Base-by-base conservation (phyloP, 1,140 invertebrate species). In the Sycophaga agraensis region DNA sequence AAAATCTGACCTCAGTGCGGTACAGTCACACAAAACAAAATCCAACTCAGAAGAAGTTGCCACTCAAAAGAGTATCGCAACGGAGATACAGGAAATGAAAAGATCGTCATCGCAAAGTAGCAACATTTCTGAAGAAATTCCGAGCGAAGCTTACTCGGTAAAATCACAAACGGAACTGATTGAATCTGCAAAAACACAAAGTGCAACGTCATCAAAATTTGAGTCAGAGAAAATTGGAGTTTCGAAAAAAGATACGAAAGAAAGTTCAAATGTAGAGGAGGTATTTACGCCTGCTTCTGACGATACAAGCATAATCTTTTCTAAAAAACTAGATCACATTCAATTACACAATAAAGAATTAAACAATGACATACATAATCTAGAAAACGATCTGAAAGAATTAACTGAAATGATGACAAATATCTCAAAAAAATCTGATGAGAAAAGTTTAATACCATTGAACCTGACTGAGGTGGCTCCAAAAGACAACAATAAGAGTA, bases 371-470 rank as follows among this genome's bases (percentile, higher is more conserved):
- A 80, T 81, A 58, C 76, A 69, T 37, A 76, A 69, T 5, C 55
- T 81, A 0, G 77, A 79, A 58, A 79, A 78, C 35, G 78, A 80
- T 34, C 37, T 81, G 0, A 76, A 71, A 49, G 73, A 70, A 7
- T 68, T 81, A 6, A 76, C 76, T 2, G 76, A 80, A 48, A 76
- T 81, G 68, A 79, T 81, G 76, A 73, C 70, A 0, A 71, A 72
- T 5, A 73, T 78, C 39, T 75, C 72, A 59, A 76, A 75, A 64
- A 74, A 73, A 56, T 73, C 77, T 0, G 68, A 70, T 9, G 69
- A 73, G 5, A 73, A 73, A 68, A 70, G 55, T 49, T 24, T 5
- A 5, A 37, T 40, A 17, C 21, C 34, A n/a, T 17, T 24, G 12
- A 55, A 60, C n/a, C 9, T 43, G 0, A 16, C 39, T 6, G 35